Percentiles rank a stretch among this genome's conserved stretches.
Evolutionary conservation across 2,888 invertebrate species (phyloP).

Genomic region (Agrochola lychnidis): DNA sequence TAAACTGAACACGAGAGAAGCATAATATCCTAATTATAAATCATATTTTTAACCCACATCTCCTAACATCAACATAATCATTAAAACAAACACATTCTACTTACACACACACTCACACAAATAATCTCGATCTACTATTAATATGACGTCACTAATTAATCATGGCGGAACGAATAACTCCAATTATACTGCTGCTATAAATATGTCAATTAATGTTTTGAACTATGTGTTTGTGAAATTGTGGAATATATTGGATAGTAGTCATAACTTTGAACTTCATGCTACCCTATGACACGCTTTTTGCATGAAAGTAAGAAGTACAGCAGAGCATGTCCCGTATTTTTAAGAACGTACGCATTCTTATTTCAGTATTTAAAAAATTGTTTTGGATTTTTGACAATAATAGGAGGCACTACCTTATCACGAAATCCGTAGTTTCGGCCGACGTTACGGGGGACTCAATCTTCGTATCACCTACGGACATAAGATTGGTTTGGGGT

Average conservation of each 20-base stretch:
- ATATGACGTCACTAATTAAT: constrained; percentile 61
- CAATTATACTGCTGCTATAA: constrained; percentile 41
- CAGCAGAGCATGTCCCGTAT: too few species aligned
- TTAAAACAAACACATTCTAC: constrained; percentile 52
- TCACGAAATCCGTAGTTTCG: too few species aligned
- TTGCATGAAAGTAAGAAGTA: background rate
- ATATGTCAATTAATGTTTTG: constrained; percentile 52
- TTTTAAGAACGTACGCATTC: background rate
- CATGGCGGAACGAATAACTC: constrained; percentile 55
- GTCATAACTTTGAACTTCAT: background rate
- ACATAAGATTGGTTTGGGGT: too few species aligned
- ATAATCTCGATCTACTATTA: constrained; percentile 31
- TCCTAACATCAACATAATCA: constrained; percentile 30
- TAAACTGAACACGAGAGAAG: background rate
- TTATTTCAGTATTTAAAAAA: background rate
- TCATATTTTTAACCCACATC: constrained; percentile 12
- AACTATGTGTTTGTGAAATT: constrained; percentile 36
- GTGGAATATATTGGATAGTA: background rate
- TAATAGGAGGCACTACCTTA: background rate
- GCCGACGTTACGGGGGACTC: too few species aligned
- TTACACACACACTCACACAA: constrained; percentile 3
- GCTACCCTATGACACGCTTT: too few species aligned
- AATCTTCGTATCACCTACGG: too few species aligned
- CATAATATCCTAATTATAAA: constrained; percentile 17
- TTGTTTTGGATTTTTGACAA: background rate